Evolutionary conservation across 2,113 vertebrate species (phyloP).

Genomic region (Diglossa brunneiventris): DNA sequence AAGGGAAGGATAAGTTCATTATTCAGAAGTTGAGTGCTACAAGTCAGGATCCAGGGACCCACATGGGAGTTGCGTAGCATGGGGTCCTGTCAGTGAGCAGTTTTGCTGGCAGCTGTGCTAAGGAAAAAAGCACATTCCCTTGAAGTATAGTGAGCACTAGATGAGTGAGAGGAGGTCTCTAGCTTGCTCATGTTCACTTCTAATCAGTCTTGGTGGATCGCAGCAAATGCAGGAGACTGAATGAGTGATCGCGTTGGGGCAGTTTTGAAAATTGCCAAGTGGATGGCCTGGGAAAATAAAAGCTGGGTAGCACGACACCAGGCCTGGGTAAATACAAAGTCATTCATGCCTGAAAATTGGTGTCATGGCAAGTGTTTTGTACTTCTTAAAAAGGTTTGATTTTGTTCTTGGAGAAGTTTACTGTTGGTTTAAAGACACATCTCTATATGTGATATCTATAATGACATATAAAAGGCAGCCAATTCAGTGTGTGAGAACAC

Average conservation of each 20-base stretch:
- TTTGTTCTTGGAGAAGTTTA: neutral
- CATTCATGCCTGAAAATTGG: neutral
- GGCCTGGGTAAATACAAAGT: neutral
- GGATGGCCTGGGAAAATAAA: neutral
- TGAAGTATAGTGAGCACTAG: neutral
- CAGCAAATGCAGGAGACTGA: neutral
- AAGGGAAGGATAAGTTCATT: neutral
- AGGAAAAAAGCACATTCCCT: neutral
- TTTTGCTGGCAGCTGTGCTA: neutral
- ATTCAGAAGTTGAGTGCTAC: neutral
- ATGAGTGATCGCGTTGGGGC: neutral
- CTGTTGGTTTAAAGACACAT: neutral
- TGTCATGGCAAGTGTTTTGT: neutral
- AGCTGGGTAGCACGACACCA: neutral
- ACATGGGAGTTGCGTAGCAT: rapidly evolving
- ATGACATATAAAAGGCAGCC: neutral
- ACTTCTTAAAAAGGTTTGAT: neutral
- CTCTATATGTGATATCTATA: neutral
- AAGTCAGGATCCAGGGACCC: neutral
- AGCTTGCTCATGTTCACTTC: neutral
- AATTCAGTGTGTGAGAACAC: neutral
- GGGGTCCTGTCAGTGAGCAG: neutral
- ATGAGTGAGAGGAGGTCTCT: neutral
- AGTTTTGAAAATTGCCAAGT: neutral
- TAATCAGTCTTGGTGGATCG: neutral